Evolutionary conservation across 2,888 invertebrate genomes (phyloP).

Genomic region (Spatulosminthurus flaviceps): DNA sequence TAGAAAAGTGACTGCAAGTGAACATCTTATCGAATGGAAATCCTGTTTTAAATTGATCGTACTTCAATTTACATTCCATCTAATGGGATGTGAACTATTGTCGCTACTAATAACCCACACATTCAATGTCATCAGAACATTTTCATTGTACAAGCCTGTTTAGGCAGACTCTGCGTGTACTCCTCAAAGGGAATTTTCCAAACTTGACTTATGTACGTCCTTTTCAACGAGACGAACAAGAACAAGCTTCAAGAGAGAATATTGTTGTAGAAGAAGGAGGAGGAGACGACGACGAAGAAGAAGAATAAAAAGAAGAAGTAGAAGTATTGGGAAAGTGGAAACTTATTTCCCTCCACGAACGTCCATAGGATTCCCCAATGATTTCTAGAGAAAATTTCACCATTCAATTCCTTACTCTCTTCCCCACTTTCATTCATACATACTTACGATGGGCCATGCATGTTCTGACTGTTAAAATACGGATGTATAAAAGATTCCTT

Average conservation of each 20-base stretch:
- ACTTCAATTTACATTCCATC: conserved; percentile 27
- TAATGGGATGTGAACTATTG: conserved; percentile 32
- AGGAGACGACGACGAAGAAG: too few relatives aligned
- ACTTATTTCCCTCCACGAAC: background rate
- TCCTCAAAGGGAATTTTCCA: background rate
- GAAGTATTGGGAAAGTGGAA: too few relatives aligned
- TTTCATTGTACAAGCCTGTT: too few relatives aligned
- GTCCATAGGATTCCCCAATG: conserved; percentile 6
- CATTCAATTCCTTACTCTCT: conserved; percentile 1
- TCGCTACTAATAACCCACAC: conserved; percentile 23
- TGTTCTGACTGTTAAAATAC: conserved; percentile 14
- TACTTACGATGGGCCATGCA: background rate
- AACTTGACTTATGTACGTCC: background rate
- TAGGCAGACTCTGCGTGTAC: too few relatives aligned
- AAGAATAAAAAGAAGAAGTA: too few relatives aligned
- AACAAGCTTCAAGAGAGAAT: too few relatives aligned
- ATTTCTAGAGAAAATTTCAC: conserved; percentile 2
- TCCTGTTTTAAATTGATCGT: conserved; percentile 31
- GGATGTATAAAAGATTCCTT: background rate
- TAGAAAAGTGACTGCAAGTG: background rate
- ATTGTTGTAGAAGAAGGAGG: too few relatives aligned
- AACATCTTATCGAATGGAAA: conserved; percentile 3
- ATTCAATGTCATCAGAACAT: background rate
- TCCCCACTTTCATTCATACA: background rate
- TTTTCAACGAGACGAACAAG: too few relatives aligned